phyloP scores from a whole-genome alignment of 1,140 invertebrate genomes.

The Planococcus citri region DNA sequence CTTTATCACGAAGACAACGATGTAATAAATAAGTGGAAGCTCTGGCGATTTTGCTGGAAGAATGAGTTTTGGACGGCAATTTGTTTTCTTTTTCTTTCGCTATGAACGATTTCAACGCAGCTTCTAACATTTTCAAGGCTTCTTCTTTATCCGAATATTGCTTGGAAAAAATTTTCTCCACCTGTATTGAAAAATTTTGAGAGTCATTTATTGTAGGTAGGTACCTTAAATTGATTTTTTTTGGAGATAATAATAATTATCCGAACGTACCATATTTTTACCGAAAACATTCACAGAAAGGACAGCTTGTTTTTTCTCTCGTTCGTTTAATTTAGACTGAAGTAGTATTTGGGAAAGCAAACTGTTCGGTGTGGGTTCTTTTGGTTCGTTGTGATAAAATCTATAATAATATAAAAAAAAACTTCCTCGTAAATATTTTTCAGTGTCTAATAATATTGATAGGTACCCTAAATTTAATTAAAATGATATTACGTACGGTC shows the following conservation, averaged over 20 bases:
- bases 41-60: slow-evolving; percentile 58
- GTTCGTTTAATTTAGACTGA: slow-evolving; percentile 53
- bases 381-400: not conserved
- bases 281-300: slow-evolving; percentile 83
- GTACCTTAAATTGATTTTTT: too few relatives aligned
- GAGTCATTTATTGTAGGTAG: slow-evolving; percentile 11
- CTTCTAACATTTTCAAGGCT: slow-evolving; percentile 60
- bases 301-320: slow-evolving; percentile 79
- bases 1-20: slow-evolving; percentile 65
- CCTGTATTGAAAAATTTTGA: slow-evolving; percentile 38
- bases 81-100: slow-evolving; percentile 32
- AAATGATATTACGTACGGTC: slow-evolving; percentile 12
- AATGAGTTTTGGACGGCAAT: slow-evolving; percentile 32
- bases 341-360: slow-evolving; percentile 19
- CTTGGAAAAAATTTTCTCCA: slow-evolving; percentile 87
- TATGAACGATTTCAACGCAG: slow-evolving; percentile 44
- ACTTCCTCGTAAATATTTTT: not conserved
- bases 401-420: slow-evolving; percentile 21
- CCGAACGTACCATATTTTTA: slow-evolving; percentile 55
- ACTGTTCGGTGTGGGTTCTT: slow-evolving; percentile 8
- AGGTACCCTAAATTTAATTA: not conserved
- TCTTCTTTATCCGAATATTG: slow-evolving; percentile 87
- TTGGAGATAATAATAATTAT: slow-evolving; percentile 8
- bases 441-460: too few relatives aligned
- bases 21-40: slow-evolving; percentile 63